Evolutionary conservation across 2,113 vertebrate species (phyloP), one percentile per base, ranked within the genome.

Genomic region (Epinephelus cyanopodus): DNA sequence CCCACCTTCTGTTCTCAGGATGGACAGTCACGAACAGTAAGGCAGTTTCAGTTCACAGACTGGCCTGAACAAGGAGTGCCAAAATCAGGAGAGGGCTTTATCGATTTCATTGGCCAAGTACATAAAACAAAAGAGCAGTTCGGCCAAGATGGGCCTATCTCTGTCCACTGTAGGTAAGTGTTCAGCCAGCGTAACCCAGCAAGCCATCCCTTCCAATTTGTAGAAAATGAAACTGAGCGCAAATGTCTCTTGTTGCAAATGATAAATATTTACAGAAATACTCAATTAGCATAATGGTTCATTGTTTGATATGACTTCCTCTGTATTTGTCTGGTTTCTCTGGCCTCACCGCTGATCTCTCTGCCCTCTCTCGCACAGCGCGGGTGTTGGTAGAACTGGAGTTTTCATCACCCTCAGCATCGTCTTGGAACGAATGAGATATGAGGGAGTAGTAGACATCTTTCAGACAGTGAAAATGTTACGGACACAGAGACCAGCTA

Each of bases 401-500:
- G 98, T 99, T 87, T 99, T 99, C 95, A 99, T 99, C 94, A 99
- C 98, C n/a, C 95, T 99, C 89, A 99, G 98, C 91, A 99, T 99
- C 68, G 98, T 99, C 81, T 95, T 99, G 95, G 98, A 99, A 94
- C 94, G 98, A 93, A 99, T 99, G 98, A 97, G 98, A 95, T 99
- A 99, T 10, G 98, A 99, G 95, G 98, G 98, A n/a, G 97, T 99
- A 87, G 98, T 99, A 95, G 98, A 99, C 95, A 98, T 99, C 94
- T 99, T 99, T 96, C 98, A 99, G 96, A 99, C 98, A 23, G 98
- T 99, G 94, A 99, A 99, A 97, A 99, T 99, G 98, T 92, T 99
- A 89, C 96, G 98, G 93, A 99, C 98, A 25, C 98, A 99, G 90
- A 96, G 98, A 92, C 98, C 98, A 90, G 98, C 98, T 83, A 98